These are phyloP conservation scores for Tupaia tana DNA, from an alignment of 2,113 vertebrate genomes.

Conservation along the genomic window DNA sequence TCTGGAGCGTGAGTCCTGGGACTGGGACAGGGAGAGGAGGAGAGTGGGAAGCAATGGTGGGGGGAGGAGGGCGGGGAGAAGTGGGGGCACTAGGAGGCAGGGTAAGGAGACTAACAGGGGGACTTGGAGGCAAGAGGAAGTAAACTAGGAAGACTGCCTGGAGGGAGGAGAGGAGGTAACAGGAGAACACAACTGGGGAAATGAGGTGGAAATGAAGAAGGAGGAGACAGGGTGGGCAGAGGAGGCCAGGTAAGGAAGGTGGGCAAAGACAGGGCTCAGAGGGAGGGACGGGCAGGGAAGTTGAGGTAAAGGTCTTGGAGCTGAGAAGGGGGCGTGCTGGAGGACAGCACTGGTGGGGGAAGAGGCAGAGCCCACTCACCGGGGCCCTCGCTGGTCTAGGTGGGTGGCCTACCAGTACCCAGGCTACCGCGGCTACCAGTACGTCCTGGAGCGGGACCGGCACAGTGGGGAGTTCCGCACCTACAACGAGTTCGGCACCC, in stretches of 20 bases:
- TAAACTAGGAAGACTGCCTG: not conserved
- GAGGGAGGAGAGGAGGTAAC: not conserved
- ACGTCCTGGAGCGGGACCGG: constrained; percentile 95
- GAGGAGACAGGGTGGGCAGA: not conserved
- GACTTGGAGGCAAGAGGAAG: not conserved
- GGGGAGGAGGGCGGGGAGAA: no score
- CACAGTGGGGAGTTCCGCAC: constrained; percentile 95
- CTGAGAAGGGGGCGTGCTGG: not conserved
- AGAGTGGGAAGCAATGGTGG: not conserved
- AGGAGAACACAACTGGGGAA: not conserved
- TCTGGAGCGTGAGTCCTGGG: constrained; percentile 93
- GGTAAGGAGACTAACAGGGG: not conserved
- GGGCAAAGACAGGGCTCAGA: not conserved
- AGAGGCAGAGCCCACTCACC: not conserved
- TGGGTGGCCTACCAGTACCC: constrained; percentile 99
- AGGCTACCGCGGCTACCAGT: constrained; percentile 98
- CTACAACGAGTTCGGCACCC: constrained; percentile 96
- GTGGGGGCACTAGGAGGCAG: not conserved
- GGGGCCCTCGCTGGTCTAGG: constrained; percentile 79
- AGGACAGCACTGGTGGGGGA: no score
- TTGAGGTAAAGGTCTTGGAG: not conserved
- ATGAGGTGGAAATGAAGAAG: not conserved
- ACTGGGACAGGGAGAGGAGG: rapidly evolving
- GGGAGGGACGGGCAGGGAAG: not conserved
- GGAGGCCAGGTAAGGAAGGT: not conserved